Base-by-base conservation (phyloP, 2,797 vertebrate species). In the Bufotes viridis region DNA sequence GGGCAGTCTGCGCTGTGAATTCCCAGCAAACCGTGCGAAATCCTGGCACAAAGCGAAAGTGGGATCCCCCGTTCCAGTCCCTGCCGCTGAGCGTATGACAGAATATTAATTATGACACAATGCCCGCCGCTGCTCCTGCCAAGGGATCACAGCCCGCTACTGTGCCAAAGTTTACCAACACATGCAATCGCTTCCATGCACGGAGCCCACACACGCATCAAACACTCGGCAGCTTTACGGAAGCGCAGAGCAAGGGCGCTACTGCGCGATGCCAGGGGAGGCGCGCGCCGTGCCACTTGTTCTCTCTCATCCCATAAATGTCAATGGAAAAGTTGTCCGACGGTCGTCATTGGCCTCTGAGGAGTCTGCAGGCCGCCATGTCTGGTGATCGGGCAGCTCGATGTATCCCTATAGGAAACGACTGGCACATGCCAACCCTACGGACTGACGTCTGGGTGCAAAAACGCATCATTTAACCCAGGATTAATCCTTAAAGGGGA, bases 131-230 rank as follows among this genome's bases (percentile, higher is more conserved):
- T 7, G 51, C 65, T 24, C 9, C n/a, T 58, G 81, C 81, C 81
- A 72, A 42, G 13, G 26, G 51, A 83, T 83, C 81, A 42, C 34
- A 34, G 51, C 17, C 24, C 9, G 13, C 67, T 58, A n/a, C 9
- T 74, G 53, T 74, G 82, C 82, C 69, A 65, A 67, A 49, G 80
- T 81, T 81, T 81, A 65, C 60, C 80, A 84, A 74, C 82, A 60
- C 74, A 74, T 60, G 29, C 69, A 22, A 42, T 60, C 18, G 22
- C 69, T 42, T 69, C 55, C 67, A 42, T 12, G 67, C 82, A 70
- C 49, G n/a, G 14, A 29, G 65, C 65, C 51, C 81, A 29, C 78
- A 63, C n/a, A 24, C 20, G 51, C 78, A 51, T 63, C 34, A 7
- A 67, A 81, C 79, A 63, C 17, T 17, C 42, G 18, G 67, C 34